phyloP scores from a whole-genome alignment of 53 echinoderm and acorn worm genomes.

The Holothuria scabra region DNA sequence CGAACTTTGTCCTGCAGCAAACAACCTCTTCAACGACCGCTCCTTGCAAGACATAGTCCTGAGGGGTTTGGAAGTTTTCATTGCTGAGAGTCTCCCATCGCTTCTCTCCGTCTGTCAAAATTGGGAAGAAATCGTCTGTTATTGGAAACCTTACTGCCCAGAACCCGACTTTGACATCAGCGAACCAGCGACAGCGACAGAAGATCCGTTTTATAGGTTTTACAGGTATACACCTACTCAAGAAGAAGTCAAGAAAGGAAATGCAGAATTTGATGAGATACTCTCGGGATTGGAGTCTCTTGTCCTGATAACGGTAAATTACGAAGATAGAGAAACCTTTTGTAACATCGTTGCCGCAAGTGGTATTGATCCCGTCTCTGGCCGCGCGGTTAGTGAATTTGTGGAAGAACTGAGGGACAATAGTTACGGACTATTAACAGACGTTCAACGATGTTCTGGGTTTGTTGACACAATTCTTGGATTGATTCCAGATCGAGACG shows the following conservation, averaged over 20 bases:
- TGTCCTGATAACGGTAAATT: not conserved
- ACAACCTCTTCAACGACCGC: not conserved
- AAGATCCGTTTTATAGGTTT: not conserved
- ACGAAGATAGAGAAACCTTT: not conserved
- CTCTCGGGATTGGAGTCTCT: not conserved
- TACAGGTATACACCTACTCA: constrained; percentile 5
- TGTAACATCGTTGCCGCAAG: not conserved
- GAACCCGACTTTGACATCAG: not conserved
- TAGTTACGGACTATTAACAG: not conserved
- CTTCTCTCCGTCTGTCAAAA: not conserved
- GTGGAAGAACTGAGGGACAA: not conserved
- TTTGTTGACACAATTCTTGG: constrained; percentile 11
- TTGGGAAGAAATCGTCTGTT: not conserved
- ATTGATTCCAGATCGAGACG: not conserved
- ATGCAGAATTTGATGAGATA: constrained; percentile 8
- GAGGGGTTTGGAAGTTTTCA: not conserved
- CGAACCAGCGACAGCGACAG: not conserved
- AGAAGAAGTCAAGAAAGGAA: not conserved
- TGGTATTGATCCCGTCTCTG: constrained; percentile 8
- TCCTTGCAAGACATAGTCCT: constrained; percentile 7
- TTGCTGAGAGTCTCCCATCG: constrained; percentile 8
- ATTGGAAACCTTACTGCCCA: constrained; percentile 35
- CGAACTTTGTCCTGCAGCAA: not conserved
- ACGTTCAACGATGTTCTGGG: not conserved
- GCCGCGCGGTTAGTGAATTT: not conserved